Conservation (phyloP, 2,113 vertebrate genomes). For the Mirza zaza region DNA sequence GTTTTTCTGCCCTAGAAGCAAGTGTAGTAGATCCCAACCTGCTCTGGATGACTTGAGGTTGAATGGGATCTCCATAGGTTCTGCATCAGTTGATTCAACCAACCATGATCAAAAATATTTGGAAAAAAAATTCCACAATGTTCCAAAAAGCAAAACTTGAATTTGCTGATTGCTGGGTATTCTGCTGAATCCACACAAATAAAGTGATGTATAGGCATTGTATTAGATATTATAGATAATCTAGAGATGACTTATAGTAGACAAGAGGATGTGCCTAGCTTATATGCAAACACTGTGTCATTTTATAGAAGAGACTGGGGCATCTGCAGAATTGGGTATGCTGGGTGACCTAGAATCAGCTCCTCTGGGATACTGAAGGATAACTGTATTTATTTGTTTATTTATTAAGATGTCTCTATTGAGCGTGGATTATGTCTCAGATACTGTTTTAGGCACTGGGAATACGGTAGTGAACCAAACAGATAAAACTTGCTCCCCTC, state of each 20-base stretch:
- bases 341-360: background rate
- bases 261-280: background rate
- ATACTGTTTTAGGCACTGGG: background rate
- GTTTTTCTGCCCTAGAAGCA: background rate
- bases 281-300: background rate
- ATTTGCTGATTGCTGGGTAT: background rate
- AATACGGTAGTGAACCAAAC: background rate
- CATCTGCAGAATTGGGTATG: background rate
- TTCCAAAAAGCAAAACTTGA: background rate
- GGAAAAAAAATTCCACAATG: background rate
- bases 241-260: background rate
- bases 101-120: background rate
- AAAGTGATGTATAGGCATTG: background rate
- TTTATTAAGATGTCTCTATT: background rate
- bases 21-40: background rate
- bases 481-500: background rate
- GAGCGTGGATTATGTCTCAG: background rate
- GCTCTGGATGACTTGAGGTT: background rate
- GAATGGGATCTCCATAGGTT: background rate
- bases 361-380: background rate
- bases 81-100: background rate
- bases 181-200: background rate
- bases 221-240: background rate
- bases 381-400: background rate
- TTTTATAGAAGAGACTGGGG: background rate